Conservation (phyloP, 2,797 vertebrate genomes). For the Heterohyrax brucei region DNA sequence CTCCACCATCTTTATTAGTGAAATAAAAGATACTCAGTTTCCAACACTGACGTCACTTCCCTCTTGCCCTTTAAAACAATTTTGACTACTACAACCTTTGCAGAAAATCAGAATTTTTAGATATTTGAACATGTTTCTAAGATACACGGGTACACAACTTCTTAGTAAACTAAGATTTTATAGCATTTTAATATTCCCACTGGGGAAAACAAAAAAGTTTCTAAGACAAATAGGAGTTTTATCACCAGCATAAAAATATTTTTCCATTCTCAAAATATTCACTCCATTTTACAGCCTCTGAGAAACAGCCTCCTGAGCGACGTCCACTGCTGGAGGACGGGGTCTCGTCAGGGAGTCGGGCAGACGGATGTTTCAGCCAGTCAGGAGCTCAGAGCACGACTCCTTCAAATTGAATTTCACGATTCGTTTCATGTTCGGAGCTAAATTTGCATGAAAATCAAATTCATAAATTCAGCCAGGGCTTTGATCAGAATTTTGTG, state of each 20-base stretch:
- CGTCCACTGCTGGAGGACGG: background rate
- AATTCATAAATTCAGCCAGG: conserved; percentile 83
- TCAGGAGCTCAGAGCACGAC: conserved; percentile 55
- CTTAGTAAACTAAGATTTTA: conserved; percentile 61
- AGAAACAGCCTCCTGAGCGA: conserved; percentile 26
- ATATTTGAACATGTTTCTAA: background rate
- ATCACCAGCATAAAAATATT: conserved; percentile 67
- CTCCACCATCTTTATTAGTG: conserved; percentile 25
- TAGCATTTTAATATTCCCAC: conserved; percentile 6
- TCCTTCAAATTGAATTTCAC: conserved; percentile 86
- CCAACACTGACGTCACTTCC: background rate
- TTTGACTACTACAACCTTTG: conserved; percentile 52
- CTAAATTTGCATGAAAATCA: conserved; percentile 87
- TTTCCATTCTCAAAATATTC: conserved; percentile 71
- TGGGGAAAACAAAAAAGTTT: background rate
- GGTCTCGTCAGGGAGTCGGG: background rate
- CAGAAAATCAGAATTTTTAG: conserved; percentile 59
- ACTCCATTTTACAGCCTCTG: conserved; percentile 64
- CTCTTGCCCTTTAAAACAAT: background rate
- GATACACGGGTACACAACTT: conserved; percentile 1
- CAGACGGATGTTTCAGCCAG: conserved; percentile 73
- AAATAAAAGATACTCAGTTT: conserved; percentile 58
- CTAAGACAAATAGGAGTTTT: conserved; percentile 68
- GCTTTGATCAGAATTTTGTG: conserved; percentile 80
- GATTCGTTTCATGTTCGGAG: conserved; percentile 80